Conservation (phyloP, 2,797 vertebrate species). For the Lagocephalus sceleratus region DNA sequence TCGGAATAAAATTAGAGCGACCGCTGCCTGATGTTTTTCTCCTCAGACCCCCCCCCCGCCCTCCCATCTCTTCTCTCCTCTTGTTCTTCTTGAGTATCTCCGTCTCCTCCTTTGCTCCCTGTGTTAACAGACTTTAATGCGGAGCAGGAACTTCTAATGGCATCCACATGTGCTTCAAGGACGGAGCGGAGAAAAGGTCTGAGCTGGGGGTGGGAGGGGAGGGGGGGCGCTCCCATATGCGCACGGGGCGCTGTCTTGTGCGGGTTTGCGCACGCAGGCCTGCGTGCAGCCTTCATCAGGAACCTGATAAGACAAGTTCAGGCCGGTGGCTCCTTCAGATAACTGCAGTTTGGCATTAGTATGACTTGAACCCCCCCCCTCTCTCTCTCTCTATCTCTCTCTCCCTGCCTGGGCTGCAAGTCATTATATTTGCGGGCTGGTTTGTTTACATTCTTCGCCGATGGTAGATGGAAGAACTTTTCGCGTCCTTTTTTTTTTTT, state of each 20-base stretch:
- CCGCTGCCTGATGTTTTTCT: slow-evolving; percentile 40
- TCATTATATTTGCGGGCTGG: slow-evolving; percentile 60
- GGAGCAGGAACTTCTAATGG: slow-evolving; percentile 65
- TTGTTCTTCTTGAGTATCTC: slow-evolving; percentile 29
- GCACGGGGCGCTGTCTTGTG: not conserved
- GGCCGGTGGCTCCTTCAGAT: slow-evolving; percentile 52
- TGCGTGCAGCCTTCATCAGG: slow-evolving; percentile 11
- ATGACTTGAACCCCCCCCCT: slow-evolving; percentile 27
- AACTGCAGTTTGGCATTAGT: slow-evolving; percentile 46
- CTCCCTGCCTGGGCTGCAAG: slow-evolving; percentile 38
- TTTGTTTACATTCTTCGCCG: slow-evolving; percentile 76
- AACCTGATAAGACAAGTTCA: slow-evolving; percentile 68
- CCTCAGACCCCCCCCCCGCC: slow-evolving; percentile 31
- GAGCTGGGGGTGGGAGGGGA: slow-evolving; percentile 1
- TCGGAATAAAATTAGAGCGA: slow-evolving; percentile 50
- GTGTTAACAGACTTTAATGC: slow-evolving; percentile 43
- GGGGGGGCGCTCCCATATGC: not conserved
- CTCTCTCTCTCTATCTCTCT: slow-evolving; percentile 8
- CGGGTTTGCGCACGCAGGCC: slow-evolving; percentile 26
- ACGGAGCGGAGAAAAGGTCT: slow-evolving; percentile 32
- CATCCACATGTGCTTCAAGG: slow-evolving; percentile 63
- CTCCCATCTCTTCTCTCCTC: slow-evolving; percentile 12
- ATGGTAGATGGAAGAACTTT: slow-evolving; percentile 53
- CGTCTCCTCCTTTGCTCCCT: slow-evolving; percentile 25
- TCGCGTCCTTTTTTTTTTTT: no score